Evolutionary conservation across 2,113 vertebrate species (phyloP), one percentile per base, ranked within the genome.

Genomic region (Xenopus tropicalis): DNA sequence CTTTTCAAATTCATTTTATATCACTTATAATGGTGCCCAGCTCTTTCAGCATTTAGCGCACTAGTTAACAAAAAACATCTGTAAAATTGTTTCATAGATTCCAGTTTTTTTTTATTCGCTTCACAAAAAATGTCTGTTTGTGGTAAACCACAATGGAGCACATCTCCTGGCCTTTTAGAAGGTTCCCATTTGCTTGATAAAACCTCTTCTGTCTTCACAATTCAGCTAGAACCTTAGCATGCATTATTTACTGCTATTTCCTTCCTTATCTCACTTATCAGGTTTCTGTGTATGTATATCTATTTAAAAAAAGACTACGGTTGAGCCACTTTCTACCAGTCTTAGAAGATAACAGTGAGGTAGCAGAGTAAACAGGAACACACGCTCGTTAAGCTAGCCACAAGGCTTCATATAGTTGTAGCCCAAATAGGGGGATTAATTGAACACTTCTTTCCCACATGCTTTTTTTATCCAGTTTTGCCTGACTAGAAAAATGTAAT

Each of bases 211-310:
- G 44, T 69, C 72, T 57, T 75, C 44, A 61, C 65, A 66, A 23
- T 57, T 62, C 72, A 69, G 65, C 56, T 59, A 69, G 57, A 75
- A 61, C 65, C 65, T 69, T 63, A 51, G 66, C 65, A 69, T 68
- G 44, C 66, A 37, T 37, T 74, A 76, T 69, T 76, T 76, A 69
- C 59, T 76, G 66, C 73, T 11, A 46, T 48, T 76, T 76, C 73
- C 73, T 76, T 76, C 73, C 73, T 37, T 59, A 63, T 69, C 66
- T 69, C 58, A 64, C 63, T 76, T 76, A 69, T 76, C 73, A 76
- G 58, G 69, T 69, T 76, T 69, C 73, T 61, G 64, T 74, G 65
- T 62, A 52, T 25, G 62, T 43, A 56, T 64, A 76, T 76, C 73
- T 76, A 19, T 69, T 76, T 76, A 24, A 37, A 37, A n/a, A 61